phyloP scores from a whole-genome alignment of 2,888 invertebrate genomes.

The Drosophila rellima region DNA sequence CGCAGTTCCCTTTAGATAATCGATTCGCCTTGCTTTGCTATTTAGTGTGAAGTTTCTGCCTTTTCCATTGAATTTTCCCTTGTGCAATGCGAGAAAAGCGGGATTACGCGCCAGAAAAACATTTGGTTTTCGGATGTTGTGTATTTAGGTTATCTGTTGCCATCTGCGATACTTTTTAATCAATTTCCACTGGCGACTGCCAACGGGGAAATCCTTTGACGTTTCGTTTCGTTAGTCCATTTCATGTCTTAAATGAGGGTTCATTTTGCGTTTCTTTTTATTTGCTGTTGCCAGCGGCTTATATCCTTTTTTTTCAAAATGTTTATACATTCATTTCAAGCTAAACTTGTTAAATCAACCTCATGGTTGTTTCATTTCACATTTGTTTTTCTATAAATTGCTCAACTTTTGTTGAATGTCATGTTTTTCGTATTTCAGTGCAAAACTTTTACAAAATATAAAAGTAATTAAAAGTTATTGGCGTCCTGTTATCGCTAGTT shows the following conservation, averaged over 20 bases:
- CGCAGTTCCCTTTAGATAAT: slow-evolving; percentile 48
- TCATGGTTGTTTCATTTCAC: slow-evolving; percentile 1
- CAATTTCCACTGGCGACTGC: slow-evolving; percentile 67
- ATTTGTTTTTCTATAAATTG: neutral
- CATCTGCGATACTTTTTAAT: slow-evolving; percentile 67
- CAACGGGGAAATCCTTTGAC: slow-evolving; percentile 56
- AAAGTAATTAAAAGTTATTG: slow-evolving; percentile 5
- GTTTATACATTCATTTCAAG: slow-evolving; percentile 22
- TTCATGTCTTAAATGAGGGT: slow-evolving; percentile 46
- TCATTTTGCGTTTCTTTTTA: slow-evolving; percentile 32
- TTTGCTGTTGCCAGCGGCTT: slow-evolving; percentile 32
- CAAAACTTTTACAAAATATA: neutral
- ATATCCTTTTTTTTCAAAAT: slow-evolving; percentile 19
- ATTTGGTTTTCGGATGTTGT: slow-evolving; percentile 47
- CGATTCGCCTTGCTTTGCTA: slow-evolving; percentile 49
- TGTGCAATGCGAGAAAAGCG: slow-evolving; percentile 14
- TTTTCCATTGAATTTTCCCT: neutral
- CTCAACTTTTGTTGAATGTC: neutral
- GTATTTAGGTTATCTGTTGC: slow-evolving; percentile 63
- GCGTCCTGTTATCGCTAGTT: neutral
- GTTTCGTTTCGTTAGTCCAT: slow-evolving; percentile 43
- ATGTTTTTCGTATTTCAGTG: neutral
- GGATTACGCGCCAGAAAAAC: slow-evolving; percentile 47
- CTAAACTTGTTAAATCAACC: slow-evolving; percentile 25
- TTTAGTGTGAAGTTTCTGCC: slow-evolving; percentile 33